Evolutionary conservation across 2,888 invertebrate species (phyloP).

Genomic region (Bombylius discolor): DNA sequence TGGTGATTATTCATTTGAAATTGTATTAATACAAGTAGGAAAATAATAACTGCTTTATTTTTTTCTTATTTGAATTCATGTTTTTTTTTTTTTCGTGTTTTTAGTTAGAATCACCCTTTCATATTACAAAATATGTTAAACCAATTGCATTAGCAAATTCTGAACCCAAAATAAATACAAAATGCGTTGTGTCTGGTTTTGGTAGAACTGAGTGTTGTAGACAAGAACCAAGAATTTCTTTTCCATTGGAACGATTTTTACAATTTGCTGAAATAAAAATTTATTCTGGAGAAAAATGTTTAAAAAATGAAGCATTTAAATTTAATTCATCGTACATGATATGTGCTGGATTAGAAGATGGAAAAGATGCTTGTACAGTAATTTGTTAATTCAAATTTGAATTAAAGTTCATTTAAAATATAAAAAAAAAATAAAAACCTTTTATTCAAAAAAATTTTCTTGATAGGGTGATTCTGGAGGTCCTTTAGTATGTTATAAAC

Average conservation of each 20-base stretch:
- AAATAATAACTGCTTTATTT: too few relatives aligned
- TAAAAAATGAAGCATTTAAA: background rate
- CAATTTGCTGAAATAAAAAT: background rate
- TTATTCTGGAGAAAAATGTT: background rate
- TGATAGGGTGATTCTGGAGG: background rate
- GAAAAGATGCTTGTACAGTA: background rate
- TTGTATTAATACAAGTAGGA: too few relatives aligned
- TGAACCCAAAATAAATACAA: background rate
- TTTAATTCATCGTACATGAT: background rate
- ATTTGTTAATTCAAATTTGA: background rate
- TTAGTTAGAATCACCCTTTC: background rate
- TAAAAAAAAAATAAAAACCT: too few relatives aligned
- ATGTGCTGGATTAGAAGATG: background rate
- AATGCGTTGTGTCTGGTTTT: background rate
- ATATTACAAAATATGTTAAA: background rate
- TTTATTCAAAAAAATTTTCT: background rate
- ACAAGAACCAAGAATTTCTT: too few relatives aligned
- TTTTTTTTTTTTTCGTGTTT: background rate
- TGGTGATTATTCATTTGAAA: too few relatives aligned
- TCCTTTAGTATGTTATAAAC: background rate
- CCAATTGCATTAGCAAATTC: background rate
- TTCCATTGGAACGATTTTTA: background rate
- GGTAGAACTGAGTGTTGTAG: background rate
- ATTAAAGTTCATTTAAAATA: too few relatives aligned
- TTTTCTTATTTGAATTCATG: too few relatives aligned